Evolutionary conservation across 2,888 invertebrate genomes (phyloP), one percentile per base, ranked within the genome.

Genomic region (Drosophila monieri): DNA sequence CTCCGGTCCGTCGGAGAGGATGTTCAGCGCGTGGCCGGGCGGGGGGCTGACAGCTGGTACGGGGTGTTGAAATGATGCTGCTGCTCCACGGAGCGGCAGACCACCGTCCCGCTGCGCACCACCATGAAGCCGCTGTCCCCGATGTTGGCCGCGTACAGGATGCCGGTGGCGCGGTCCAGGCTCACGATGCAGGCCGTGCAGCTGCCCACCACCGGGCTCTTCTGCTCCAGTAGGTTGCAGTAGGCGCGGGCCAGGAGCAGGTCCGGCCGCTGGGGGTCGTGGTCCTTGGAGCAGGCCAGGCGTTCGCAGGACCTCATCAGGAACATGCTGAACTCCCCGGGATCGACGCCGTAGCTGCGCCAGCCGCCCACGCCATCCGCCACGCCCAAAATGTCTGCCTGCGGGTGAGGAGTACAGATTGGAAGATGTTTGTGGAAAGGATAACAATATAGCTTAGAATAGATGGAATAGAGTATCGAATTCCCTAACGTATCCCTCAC

Each of bases 331-430:
- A 99, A 99, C 89, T 96, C 96, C 51, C 98, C 98, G 1, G 99
- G 98, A 92, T 99, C 98, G 77, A 99, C 96, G 58, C 98, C 98
- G 91, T 98, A 98, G 60, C 96, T 95, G 86, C 98, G 94, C 99
- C 99, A 99, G 52, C 99, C 98, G 56, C 99, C 99, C 55, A 99
- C 99, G 74, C 99, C 99, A 92, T 99, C 99, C 67, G 99, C 99
- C 78, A 99, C 98, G 89, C 98, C 99, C 98, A 89, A 1, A 0
- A 98, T 97, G 93, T 98, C 98, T 70, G 96, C 96, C 88, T 92
- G 92, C 78, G 91, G 90, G 73, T 77, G 93, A 92, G n/a, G 35
- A n/a, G 6, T 35, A 35, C 12, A 35, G 12, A 35, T 35, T n/a
- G 6, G 3, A 35, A 35, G 35, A 35, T n/a, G 3, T 12, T 35